These are phyloP conservation scores for Eriosoma lanigerum DNA, from an alignment of 1,140 invertebrate species.

Conservation along the genomic window DNA sequence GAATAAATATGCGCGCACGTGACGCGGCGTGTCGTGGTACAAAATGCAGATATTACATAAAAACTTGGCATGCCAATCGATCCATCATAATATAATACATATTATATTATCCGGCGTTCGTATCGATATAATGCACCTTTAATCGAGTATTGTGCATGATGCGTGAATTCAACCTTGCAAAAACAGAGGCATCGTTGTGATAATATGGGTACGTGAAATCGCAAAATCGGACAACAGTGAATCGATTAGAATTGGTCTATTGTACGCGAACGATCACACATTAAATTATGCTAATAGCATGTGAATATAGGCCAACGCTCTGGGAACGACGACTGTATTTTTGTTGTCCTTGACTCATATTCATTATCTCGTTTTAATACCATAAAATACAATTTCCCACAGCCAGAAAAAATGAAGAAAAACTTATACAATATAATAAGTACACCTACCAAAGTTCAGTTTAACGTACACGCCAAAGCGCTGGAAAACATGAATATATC, in stretches of 20 bases:
- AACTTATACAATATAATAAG: neutral
- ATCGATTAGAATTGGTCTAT: slow-evolving; percentile 35
- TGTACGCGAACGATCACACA: neutral
- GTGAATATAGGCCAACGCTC: slow-evolving; percentile 39
- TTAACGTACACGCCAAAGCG: too few relatives aligned
- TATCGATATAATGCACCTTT: neutral
- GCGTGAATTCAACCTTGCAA: neutral
- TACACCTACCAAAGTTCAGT: neutral
- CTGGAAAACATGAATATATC: neutral
- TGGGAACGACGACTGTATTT: neutral
- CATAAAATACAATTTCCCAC: slow-evolving; percentile 18
- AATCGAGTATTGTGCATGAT: neutral
- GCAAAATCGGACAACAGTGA: slow-evolving; percentile 15
- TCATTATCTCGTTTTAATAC: slow-evolving; percentile 23
- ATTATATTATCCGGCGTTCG: neutral
- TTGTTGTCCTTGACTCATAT: slow-evolving; percentile 36
- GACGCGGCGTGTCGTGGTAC: too few relatives aligned
- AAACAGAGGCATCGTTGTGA: neutral
- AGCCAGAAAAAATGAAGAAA: neutral
- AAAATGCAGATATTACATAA: neutral
- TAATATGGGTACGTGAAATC: slow-evolving; percentile 16
- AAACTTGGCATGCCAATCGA: neutral
- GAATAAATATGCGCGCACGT: too few relatives aligned
- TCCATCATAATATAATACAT: neutral
- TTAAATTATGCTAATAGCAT: slow-evolving; percentile 23